phyloP scores from a whole-genome alignment of 2,113 vertebrate species.

The Cepphus grylle region DNA sequence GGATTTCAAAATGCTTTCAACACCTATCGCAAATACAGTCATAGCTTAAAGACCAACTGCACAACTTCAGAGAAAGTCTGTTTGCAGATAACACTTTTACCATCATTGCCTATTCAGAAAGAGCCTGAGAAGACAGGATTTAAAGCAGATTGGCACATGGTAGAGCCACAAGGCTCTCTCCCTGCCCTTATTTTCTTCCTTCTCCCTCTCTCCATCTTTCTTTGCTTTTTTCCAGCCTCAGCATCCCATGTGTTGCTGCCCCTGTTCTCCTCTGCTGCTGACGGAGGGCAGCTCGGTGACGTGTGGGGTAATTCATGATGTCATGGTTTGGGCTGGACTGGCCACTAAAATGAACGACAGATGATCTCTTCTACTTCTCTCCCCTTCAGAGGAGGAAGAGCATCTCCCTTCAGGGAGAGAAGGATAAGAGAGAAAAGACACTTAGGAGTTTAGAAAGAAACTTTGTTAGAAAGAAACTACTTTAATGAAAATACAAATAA shows the following conservation, averaged over 20 bases:
- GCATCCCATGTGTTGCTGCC: neutral
- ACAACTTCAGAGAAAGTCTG: neutral
- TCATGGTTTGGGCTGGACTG: neutral
- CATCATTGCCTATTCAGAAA: neutral
- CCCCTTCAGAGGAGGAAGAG: neutral
- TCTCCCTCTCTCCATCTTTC: neutral
- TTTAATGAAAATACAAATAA: neutral
- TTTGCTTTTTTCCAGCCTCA: neutral
- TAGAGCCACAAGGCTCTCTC: neutral
- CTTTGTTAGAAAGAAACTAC: neutral
- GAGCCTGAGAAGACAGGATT: neutral
- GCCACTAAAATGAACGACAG: neutral
- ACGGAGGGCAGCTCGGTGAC: neutral
- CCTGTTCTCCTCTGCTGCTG: neutral
- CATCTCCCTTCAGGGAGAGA: neutral
- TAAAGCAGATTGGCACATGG: neutral
- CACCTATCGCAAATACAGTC: neutral
- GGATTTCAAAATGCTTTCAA: neutral
- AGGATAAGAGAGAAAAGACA: neutral
- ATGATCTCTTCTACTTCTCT: neutral
- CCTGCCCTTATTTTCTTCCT: neutral
- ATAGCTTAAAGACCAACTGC: neutral
- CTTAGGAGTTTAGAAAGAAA: neutral
- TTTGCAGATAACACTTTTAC: neutral
- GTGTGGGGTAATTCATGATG: accelerated